phyloP scores from a whole-genome alignment of 2,113 vertebrate genomes.

The Oriolus oriolus region DNA sequence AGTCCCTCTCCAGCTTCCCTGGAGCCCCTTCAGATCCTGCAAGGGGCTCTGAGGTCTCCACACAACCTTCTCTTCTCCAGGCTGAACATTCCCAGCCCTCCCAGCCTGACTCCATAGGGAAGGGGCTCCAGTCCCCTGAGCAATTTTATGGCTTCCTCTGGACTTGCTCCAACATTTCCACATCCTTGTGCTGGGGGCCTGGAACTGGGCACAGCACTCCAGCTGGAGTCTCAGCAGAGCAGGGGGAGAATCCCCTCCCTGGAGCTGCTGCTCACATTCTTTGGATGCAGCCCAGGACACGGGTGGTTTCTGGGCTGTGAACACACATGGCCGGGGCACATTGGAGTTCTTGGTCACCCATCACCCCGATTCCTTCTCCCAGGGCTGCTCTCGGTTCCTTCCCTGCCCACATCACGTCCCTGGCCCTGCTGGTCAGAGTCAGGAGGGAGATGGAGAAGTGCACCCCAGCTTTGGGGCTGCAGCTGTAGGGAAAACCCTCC shows the following conservation, averaged over 20 bases:
- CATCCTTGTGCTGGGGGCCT: background rate
- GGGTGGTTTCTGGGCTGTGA: background rate
- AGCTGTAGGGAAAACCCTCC: background rate
- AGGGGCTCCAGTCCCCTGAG: background rate
- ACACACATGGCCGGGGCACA: background rate
- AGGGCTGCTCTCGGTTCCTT: background rate
- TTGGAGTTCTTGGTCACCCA: background rate
- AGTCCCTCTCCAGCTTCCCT: background rate
- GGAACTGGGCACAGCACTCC: background rate
- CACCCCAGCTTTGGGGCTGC: no score
- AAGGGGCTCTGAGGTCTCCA: background rate
- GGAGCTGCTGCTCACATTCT: rapidly evolving
- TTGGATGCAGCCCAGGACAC: background rate
- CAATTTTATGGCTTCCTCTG: rapidly evolving
- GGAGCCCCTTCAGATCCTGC: background rate
- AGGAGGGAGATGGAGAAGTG: rapidly evolving
- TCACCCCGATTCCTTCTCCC: background rate
- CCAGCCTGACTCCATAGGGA: background rate
- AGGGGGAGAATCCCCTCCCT: background rate
- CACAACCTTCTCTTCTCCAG: background rate
- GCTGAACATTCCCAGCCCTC: background rate
- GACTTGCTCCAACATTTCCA: background rate
- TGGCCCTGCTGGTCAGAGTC: background rate
- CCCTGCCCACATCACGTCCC: background rate
- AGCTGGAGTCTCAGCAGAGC: background rate